Percentiles rank a stretch among this genome's conserved stretches.
Conservation (phyloP, 1,140 invertebrate genomes). For the Drosophila ironensis region DNA sequence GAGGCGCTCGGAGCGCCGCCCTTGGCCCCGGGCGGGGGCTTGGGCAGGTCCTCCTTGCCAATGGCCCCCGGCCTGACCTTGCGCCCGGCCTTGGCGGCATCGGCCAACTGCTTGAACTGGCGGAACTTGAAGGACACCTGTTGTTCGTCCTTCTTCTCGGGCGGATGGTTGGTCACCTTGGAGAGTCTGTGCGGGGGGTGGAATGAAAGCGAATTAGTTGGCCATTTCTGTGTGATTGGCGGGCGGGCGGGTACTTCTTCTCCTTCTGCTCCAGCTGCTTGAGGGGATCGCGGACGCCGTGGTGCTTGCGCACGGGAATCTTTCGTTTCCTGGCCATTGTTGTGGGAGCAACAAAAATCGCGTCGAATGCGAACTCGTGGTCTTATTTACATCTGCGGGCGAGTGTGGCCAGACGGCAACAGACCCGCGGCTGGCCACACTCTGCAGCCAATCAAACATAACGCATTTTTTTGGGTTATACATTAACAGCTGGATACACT, state of each 20-base stretch:
- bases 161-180: constrained; percentile 76
- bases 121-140: constrained; percentile 68
- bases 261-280: constrained; percentile 68
- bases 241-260: constrained; percentile 48
- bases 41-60: constrained; percentile 64
- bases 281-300: constrained; percentile 77
- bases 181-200: constrained; percentile 64
- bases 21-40: constrained; percentile 13
- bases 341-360: no score
- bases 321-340: constrained; percentile 73
- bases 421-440: no score
- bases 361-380: constrained; percentile 16
- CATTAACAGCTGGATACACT: no score
- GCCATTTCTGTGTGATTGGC: no score
- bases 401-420: background rate
- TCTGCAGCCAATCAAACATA: no score
- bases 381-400: constrained; percentile 10
- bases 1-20: background rate
- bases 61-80: constrained; percentile 47
- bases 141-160: constrained; percentile 62
- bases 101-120: constrained; percentile 64
- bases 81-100: constrained; percentile 67
- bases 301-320: constrained; percentile 80
- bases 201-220: no score
- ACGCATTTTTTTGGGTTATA: no score